Conservation (phyloP, 2,113 vertebrate genomes). For the Scartelaos histophorus region DNA sequence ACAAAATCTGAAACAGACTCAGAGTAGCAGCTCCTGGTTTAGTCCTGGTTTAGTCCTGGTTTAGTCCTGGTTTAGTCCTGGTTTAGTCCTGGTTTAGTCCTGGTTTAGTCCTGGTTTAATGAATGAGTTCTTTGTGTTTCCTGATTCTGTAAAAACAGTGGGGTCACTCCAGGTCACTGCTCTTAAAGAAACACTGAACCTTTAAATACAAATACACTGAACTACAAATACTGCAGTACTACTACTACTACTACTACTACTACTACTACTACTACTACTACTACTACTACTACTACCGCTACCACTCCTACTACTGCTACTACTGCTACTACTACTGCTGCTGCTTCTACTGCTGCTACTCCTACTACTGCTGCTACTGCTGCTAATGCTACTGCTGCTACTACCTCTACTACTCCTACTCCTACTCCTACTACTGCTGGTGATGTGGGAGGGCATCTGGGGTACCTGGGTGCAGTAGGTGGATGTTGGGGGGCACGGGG, state of each 20-base stretch:
- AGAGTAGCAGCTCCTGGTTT: neutral
- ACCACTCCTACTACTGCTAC: no score
- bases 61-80: no score
- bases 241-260: no score
- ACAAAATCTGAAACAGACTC: no score
- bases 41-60: no score
- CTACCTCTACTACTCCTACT: no score
- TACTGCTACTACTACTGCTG: neutral
- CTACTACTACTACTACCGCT: no score
- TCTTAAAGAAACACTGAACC: neutral
- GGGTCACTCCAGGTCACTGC: constrained; percentile 52
- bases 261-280: neutral
- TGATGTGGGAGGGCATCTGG: no score
- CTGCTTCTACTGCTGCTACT: no score
- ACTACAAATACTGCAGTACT: neutral
- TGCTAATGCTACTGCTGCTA: neutral
- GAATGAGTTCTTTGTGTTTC: constrained; percentile 9
- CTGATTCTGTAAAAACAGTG: constrained; percentile 7
- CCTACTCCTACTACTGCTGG: neutral
- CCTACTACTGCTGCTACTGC: no score
- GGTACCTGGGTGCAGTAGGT: constrained; percentile 80
- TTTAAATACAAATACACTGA: neutral
- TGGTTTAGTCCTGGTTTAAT: neutral
- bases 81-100: no score
- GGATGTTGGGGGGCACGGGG: constrained; percentile 92